phyloP scores from a whole-genome alignment of 2,888 invertebrate genomes.

The Drosophila histrio region DNA sequence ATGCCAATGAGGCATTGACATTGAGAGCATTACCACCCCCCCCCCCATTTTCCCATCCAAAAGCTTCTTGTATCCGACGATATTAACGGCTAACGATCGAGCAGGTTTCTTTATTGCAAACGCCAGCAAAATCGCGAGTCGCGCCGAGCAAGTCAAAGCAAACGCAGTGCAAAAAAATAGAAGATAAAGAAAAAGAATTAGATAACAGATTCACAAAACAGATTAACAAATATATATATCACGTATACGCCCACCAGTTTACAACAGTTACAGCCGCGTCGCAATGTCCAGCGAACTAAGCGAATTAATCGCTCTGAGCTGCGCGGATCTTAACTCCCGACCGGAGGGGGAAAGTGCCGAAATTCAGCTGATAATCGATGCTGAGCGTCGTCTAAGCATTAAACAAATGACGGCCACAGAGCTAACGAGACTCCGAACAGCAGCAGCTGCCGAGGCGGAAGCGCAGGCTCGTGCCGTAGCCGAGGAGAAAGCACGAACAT shows the following conservation, averaged over 20 bases:
- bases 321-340: conserved; percentile 74
- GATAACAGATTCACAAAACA: conserved; percentile 16
- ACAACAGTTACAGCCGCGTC: too few relatives aligned
- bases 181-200: neutral
- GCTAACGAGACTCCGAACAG: conserved; percentile 67
- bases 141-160: conserved; percentile 63
- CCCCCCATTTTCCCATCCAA: conserved; percentile 20
- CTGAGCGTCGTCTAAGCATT: conserved; percentile 81
- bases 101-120: conserved; percentile 70
- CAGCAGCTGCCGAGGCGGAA: conserved; percentile 77
- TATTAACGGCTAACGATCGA: conserved; percentile 16
- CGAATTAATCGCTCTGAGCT: conserved; percentile 81
- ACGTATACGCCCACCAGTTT: conserved; percentile 20
- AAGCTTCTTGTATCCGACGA: conserved; percentile 20
- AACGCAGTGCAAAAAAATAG: conserved; percentile 57
- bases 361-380: conserved; percentile 63
- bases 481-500: conserved; percentile 44
- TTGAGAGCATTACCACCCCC: conserved; percentile 52
- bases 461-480: conserved; percentile 53
- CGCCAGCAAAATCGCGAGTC: conserved; percentile 69
- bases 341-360: conserved; percentile 39
- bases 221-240: conserved; percentile 14
- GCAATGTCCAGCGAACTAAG: conserved; percentile 81
- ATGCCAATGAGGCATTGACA: conserved; percentile 79
- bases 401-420: conserved; percentile 83